A percentile compares a stretch with the other conserved stretches of the same genome.
Evolutionary conservation across 2,113 vertebrate genomes (phyloP).

Genomic region (Grammatotria lemairii): DNA sequence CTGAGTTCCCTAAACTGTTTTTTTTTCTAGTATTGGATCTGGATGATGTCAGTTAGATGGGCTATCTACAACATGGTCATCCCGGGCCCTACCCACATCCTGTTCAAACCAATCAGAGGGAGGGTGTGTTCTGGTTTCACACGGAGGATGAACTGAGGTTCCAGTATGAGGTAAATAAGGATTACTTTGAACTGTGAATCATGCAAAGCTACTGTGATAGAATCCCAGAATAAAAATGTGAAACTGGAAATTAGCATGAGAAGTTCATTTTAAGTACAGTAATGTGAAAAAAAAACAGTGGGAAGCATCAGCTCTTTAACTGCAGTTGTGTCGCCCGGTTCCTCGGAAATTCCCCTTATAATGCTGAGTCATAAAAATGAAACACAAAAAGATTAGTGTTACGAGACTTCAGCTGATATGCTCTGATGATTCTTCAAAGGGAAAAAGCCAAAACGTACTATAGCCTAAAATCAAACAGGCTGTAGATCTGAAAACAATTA

Average conservation of each 20-base stretch:
- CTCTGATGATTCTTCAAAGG: neutral
- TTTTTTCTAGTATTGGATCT: neutral
- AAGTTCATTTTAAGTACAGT: neutral
- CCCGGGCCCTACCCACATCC: neutral
- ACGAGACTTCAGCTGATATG: neutral
- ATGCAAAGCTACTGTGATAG: neutral
- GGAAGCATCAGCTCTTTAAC: neutral
- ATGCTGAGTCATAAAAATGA: neutral
- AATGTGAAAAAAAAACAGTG: neutral
- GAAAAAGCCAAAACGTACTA: neutral
- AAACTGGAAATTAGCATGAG: neutral
- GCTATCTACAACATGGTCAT: neutral
- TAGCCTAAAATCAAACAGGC: neutral
- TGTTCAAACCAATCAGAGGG: neutral
- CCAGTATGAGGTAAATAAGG: neutral
- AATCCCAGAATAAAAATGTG: neutral
- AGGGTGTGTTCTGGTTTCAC: neutral
- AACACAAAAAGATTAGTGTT: neutral
- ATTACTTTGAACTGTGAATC: neutral
- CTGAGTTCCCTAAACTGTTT: neutral
- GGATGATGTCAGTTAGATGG: neutral
- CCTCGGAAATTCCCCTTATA: neutral
- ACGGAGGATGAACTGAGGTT: neutral
- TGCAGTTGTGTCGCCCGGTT: neutral
- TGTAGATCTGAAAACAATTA: constrained; percentile 64